Evolutionary conservation across 1,140 invertebrate species (phyloP).

Genomic region (Cyclina sinensis): DNA sequence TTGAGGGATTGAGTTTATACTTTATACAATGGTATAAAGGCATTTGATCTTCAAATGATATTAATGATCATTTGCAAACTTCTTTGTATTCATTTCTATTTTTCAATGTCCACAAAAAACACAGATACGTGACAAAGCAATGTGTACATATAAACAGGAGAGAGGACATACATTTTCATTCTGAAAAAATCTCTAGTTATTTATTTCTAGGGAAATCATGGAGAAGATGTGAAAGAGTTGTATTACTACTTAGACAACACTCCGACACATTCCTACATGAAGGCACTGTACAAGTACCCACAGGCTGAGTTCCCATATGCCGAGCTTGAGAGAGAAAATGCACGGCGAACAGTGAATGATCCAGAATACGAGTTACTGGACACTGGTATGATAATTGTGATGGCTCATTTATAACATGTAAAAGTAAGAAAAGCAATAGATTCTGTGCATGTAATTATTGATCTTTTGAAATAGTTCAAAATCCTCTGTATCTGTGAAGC

Average conservation of each 20-base stretch:
- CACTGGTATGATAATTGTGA: conserved; percentile 78
- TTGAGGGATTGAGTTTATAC: too few relatives aligned
- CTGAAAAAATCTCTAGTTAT: background rate
- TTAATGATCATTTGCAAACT: too few relatives aligned
- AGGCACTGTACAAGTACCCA: conserved; percentile 87
- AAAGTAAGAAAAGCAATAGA: too few relatives aligned
- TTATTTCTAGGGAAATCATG: conserved; percentile 87
- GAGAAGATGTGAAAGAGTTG: conserved; percentile 87
- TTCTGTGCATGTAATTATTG: too few relatives aligned
- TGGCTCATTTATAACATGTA: too few relatives aligned
- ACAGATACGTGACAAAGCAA: too few relatives aligned
- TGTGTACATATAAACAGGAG: background rate
- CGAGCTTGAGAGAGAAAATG: conserved; percentile 81
- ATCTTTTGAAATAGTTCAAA: too few relatives aligned
- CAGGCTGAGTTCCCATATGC: conserved; percentile 85
- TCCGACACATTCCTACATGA: conserved; percentile 87
- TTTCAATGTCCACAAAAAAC: too few relatives aligned
- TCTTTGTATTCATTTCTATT: too few relatives aligned
- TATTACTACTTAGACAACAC: conserved; percentile 87
- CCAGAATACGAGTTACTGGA: conserved; percentile 86
- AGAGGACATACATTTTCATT: background rate
- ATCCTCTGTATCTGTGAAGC: too few relatives aligned
- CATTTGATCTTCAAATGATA: too few relatives aligned
- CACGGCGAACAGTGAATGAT: conserved; percentile 74
- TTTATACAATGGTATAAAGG: too few relatives aligned